phyloP scores from a whole-genome alignment of 2,888 invertebrate genomes.

The Napeogenes sylphis region DNA sequence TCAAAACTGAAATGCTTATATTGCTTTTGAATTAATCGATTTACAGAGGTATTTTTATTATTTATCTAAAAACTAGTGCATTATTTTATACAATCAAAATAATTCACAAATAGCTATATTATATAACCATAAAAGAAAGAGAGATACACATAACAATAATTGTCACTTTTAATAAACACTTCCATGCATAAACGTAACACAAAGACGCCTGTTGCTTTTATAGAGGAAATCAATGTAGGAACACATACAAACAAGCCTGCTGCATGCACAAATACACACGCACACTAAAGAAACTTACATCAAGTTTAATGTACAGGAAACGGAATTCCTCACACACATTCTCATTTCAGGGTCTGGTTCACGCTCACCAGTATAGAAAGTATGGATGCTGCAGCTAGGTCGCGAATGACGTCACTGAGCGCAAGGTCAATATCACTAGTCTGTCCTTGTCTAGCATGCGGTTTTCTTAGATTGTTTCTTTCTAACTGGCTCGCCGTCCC shows the following conservation, averaged over 20 bases:
- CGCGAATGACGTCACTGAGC: constrained; percentile 77
- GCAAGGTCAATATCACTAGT: constrained; percentile 75
- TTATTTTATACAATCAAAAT: background rate
- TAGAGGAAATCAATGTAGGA: constrained; percentile 68
- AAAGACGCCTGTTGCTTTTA: constrained; percentile 37
- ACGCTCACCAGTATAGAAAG: constrained; percentile 53
- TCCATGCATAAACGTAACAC: constrained; percentile 21
- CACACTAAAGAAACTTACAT: constrained; percentile 20
- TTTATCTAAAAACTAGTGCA: background rate
- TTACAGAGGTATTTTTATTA: too few species aligned
- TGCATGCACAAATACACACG: constrained; percentile 40
- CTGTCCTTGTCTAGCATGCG: constrained; percentile 41
- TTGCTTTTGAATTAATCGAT: too few species aligned
- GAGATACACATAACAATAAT: background rate
- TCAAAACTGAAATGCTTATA: too few species aligned
- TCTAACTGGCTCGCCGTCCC: constrained; percentile 57
- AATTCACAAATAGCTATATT: background rate
- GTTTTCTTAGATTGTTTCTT: constrained; percentile 36
- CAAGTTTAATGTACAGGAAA: constrained; percentile 30
- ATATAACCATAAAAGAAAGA: background rate
- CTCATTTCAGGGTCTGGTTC: constrained; percentile 70
- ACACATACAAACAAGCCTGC: constrained; percentile 49
- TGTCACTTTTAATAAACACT: background rate
- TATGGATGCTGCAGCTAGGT: constrained; percentile 75
- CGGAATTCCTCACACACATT: constrained; percentile 40